phyloP scores from a whole-genome alignment of 2,113 vertebrate genomes.

The Helogale parvula region DNA sequence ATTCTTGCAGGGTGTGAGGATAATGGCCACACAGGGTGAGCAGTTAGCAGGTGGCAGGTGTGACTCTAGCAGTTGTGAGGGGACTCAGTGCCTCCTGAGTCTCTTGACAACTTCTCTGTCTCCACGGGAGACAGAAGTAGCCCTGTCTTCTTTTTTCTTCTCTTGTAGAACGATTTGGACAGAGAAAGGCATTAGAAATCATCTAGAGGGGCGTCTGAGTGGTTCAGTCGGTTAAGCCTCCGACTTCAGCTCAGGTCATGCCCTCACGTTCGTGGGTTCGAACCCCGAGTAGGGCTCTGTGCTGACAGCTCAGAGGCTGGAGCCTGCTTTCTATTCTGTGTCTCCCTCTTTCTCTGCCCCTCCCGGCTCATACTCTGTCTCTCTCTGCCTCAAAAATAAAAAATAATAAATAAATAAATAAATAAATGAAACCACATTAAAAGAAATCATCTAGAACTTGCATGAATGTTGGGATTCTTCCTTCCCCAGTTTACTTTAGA shows the following conservation, averaged over 20 bases:
- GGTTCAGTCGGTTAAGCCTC: too few relatives aligned
- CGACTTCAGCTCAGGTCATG: too few relatives aligned
- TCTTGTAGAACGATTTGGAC: not conserved
- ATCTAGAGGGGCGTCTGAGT: not conserved
- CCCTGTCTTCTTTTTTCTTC: not conserved
- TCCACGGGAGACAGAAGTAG: not conserved
- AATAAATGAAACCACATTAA: too few relatives aligned
- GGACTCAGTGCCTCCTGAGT: not conserved
- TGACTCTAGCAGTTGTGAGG: not conserved
- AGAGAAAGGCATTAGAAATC: not conserved
- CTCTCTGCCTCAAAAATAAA: too few relatives aligned
- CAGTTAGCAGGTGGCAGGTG: rapidly evolving
- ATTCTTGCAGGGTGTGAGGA: not conserved
- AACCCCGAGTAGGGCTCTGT: too few relatives aligned
- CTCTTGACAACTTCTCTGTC: not conserved
- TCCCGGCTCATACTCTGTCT: too few relatives aligned
- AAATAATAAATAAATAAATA: too few relatives aligned
- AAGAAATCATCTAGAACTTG: not conserved
- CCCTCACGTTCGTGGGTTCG: too few relatives aligned
- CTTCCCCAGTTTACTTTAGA: not conserved
- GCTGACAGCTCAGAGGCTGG: too few relatives aligned
- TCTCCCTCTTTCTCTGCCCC: too few relatives aligned
- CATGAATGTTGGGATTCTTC: not conserved
- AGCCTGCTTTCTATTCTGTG: too few relatives aligned
- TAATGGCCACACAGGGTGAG: rapidly evolving